Base-by-base conservation (phyloP, 2,888 invertebrate genomes). In the Coecobrya sp. region DNA sequence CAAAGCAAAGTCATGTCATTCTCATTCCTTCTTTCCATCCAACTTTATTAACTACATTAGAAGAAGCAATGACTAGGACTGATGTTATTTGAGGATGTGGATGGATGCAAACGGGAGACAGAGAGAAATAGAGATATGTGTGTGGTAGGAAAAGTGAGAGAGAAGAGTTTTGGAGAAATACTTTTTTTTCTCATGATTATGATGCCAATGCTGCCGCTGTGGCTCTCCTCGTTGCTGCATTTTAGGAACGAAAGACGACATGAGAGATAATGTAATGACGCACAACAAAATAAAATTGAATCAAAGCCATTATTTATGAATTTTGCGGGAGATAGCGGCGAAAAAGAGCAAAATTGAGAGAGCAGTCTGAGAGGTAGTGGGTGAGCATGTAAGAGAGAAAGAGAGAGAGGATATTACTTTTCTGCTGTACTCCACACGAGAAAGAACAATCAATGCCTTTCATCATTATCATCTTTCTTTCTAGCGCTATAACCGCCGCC, bases 251-350 rank as follows among this genome's bases (percentile, higher is more conserved):
- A 45, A 36, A 36, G 36, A 36, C 73, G 42, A 73, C 42, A 42
- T 62, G 45, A 22, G 45, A 85, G 84, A 65, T 42, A 85, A 65
- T 45, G 42, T 55, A 65, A 85, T 85, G 84, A 85, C 84, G 84
- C 84, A 87, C 30, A 86, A 27, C 49, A 76, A 87, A 87, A 87
- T 76, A 70, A 76, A 87, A 76, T 87, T 87, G 76, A 87, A 87
- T 87, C 87, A 76, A 87, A 87, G 87, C 87, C 87, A 87, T 87
- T 87, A 76, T 87, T 85, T 85, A 85, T 85, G 84, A 85, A 85
- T 65, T 62, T 82, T 82, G 81, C 52, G 81, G 81, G 30, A 82
- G 59, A 59, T 76, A 76, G 76, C 45, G 25, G 76, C 45, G 45
- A 45, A 82, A 55, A 59, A 82, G 55, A 59, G 55, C 59, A 82